Evolutionary conservation across 2,797 vertebrate genomes (phyloP), one percentile per base, ranked within the genome.

Genomic region (Gallinago stenura): DNA sequence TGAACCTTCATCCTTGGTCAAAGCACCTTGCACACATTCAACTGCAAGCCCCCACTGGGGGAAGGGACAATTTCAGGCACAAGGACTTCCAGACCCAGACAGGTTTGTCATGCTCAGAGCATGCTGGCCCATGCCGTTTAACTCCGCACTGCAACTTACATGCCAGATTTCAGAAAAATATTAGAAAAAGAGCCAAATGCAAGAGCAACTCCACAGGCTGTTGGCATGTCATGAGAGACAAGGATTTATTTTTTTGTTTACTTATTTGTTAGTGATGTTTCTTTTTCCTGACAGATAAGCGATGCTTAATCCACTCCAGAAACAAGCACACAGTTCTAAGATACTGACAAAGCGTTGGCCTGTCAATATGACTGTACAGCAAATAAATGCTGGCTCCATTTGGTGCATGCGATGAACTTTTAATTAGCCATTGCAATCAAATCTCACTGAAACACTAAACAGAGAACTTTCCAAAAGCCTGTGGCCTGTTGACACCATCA

Each of bases 361-460:
- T 72, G 43, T 51, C 75, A 50, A 43, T 83, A 76, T 14, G 43
- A n/a, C 24, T 39, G 15, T 39, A 46, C 10, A 58, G 56, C 24
- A 83, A 80, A 69, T 54, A 58, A 87, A 54, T 3, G 4, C 26
- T 83, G 39, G 15, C 61, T 75, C 26, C 0, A 0, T 64, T 86
- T n/a, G 54, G 22, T 71, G 25, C 39, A 77, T 51, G 19, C 53
- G 65, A 86, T 41, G 22, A 86, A 53, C 85, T 78, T 94, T 86
- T 81, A 93, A 93, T 92, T 96, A 90, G 14, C 35, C 28, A 15
- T 64, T 60, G 39, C 50, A 78, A 78, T 75, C 81, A 94, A 94
- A 81, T 11, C 31, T 81, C 57, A 53, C 20, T 4, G 10, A 83
- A 86, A 54, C 28, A 41, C n/a, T 53, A 77, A 69, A 62, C 8